Base-by-base conservation (phyloP, 2,797 vertebrate species). In the Lagocephalus sceleratus region DNA sequence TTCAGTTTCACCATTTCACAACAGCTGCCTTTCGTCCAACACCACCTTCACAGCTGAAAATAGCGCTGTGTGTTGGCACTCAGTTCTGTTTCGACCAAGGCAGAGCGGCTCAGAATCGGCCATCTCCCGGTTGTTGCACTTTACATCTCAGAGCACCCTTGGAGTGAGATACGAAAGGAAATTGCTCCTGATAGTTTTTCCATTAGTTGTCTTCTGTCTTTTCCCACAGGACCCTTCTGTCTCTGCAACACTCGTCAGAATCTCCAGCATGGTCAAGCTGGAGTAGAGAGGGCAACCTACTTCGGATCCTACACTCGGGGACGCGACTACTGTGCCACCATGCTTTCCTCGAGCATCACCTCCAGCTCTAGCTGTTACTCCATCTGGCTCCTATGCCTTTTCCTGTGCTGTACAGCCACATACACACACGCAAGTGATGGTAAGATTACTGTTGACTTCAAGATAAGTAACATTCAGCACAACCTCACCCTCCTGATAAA, bases 381-480 rank as follows among this genome's bases (percentile, higher is more conserved):
- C 1, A 2, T 57, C 25, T 79, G 77, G 82, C 66, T 85, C 59
- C 20, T 80, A 46, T 75, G 26, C 53, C 19, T 74, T n/a, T 50
- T 89, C 20, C 59, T 88, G 40, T 40, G 62, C 48, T 23, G 85
- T 43, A 55, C 8, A 0, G 54, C 68, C 43, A 2, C 25, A 25
- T 54, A 59, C 40, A 48, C 47, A 23, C 51, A 68, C 19, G 73
- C 70, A 47, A 71, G 63, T 47, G 75, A 58, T 6, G 85, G 90
- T 91, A 73, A 81, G 79, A 68, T 9, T 20, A 3, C 40, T 42
- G 16, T 42, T 42, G 12, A 14, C 0, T 15, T 53, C n/a, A 32
- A 17, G 3, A 40, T 3, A 40, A 40, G n/a, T 17, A 20, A 50
- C 20, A 54, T 29, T 25, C 44, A 47, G n/a, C 16, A 25, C 17